phyloP scores from a whole-genome alignment of 2,113 vertebrate genomes.

The Vireo altiloquus region DNA sequence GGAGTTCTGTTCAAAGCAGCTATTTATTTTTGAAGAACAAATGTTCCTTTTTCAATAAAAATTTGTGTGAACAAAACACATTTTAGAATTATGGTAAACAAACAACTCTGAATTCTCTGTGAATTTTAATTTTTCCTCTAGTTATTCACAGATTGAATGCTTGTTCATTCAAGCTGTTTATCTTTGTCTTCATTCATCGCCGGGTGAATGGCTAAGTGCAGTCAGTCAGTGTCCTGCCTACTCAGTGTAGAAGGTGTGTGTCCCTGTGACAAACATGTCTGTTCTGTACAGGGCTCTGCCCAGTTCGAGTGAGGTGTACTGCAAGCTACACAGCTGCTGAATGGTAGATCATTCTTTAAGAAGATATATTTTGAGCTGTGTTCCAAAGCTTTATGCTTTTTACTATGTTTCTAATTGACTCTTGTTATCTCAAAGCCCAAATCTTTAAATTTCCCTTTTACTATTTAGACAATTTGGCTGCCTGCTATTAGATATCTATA shows the following conservation, averaged over 20 bases:
- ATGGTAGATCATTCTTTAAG: not conserved
- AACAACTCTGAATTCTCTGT: not conserved
- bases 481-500: not conserved
- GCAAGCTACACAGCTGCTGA: not conserved
- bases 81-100: not conserved
- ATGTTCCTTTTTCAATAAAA: not conserved
- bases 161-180: not conserved
- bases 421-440: not conserved
- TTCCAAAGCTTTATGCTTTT: slow-evolving; percentile 19
- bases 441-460: slow-evolving; percentile 9
- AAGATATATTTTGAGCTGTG: not conserved
- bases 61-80: not conserved
- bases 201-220: not conserved
- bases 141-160: not conserved
- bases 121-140: not conserved
- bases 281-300: not conserved
- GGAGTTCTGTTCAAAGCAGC: not conserved
- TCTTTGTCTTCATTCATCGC: not conserved
- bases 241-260: not conserved
- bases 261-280: not conserved
- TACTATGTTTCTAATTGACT: slow-evolving; percentile 12
- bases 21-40: slow-evolving; percentile 10
- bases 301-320: not conserved
- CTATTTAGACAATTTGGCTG: not conserved
- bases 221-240: not conserved